Base-by-base conservation (phyloP, 2,888 invertebrate species). In the Patella depressa region DNA sequence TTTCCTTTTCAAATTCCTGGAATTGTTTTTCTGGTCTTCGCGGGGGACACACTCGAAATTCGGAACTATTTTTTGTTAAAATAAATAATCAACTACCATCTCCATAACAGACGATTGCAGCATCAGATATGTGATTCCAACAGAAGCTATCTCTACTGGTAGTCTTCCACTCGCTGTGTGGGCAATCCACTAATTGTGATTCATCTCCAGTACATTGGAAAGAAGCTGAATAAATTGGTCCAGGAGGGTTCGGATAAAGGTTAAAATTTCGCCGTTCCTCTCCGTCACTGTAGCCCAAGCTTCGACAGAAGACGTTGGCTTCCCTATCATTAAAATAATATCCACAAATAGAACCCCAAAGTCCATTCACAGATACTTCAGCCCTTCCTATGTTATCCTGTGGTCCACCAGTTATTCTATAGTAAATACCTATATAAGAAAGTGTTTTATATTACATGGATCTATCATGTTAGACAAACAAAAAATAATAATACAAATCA, bases 271-370 rank as follows among this genome's bases (percentile, higher is more conserved):
- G 0, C 78, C 76, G 7, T 79, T 79, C 34, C 24, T 45, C 17
- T 3, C 80, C 80, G 17, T 53, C 75, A 19, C 57, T 57, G 59
- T 74, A 82, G 29, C 79, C 81, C 15, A 86, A 76, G 1, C 82
- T 83, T 29, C 83, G 81, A 81, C 88, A 88, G 74, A 88, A 81
- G 0, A 95, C 95, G 84, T 94, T 93, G 0, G 95, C 95, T 85
- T 95, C 94, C 29, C 92, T 92, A 79, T 94, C 90, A n/a, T 94
- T 94, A 87, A 95, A 95, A 85, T 94, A 93, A 83, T 95, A 95
- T 86, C 95, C 95, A 88, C 96, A 96, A 9, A 96, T 93, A 79
- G 94, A 94, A 0, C 95, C 95, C 94, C 94, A 95, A 78, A 93
- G 92, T 0, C 94, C 95, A 80, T 92, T 90, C 94, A 95, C 93